Percentiles rank a stretch among this genome's conserved stretches.
These are phyloP conservation scores for Amazona guildingii DNA, from an alignment of 2,113 vertebrate species.

Conservation along the genomic window DNA sequence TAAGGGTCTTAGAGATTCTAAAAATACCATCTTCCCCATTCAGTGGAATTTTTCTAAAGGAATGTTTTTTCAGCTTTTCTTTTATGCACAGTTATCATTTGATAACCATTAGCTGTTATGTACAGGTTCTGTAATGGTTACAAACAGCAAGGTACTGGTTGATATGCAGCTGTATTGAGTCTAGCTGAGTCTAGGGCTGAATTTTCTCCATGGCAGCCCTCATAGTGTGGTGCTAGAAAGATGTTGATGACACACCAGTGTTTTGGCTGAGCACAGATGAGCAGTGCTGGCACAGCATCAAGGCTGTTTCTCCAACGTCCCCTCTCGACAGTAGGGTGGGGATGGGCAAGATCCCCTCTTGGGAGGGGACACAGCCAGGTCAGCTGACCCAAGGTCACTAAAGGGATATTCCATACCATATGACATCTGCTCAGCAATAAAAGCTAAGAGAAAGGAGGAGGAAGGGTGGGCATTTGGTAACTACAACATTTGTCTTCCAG, in stretches of 20 bases:
- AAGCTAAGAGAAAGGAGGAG: neutral
- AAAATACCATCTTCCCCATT: neutral
- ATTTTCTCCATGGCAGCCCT: neutral
- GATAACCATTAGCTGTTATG: neutral
- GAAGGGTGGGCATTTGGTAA: neutral
- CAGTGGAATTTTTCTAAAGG: neutral
- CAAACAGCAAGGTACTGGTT: neutral
- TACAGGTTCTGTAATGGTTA: neutral
- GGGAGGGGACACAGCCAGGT: neutral
- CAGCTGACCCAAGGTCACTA: neutral
- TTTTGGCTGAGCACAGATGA: neutral
- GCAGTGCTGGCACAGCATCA: neutral
- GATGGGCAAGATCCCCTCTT: neutral
- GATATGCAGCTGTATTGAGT: neutral
- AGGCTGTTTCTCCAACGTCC: neutral
- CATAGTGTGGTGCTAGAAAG: neutral
- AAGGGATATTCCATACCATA: neutral
- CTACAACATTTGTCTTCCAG: neutral
- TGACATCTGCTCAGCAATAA: neutral
- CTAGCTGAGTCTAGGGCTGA: neutral
- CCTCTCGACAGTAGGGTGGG: neutral
- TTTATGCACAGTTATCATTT: neutral
- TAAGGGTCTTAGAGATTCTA: neutral
- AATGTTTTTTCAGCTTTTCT: neutral
- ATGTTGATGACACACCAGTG: neutral